phyloP scores from a whole-genome alignment of 2,797 vertebrate genomes.

The Sciaenops ocellatus region DNA sequence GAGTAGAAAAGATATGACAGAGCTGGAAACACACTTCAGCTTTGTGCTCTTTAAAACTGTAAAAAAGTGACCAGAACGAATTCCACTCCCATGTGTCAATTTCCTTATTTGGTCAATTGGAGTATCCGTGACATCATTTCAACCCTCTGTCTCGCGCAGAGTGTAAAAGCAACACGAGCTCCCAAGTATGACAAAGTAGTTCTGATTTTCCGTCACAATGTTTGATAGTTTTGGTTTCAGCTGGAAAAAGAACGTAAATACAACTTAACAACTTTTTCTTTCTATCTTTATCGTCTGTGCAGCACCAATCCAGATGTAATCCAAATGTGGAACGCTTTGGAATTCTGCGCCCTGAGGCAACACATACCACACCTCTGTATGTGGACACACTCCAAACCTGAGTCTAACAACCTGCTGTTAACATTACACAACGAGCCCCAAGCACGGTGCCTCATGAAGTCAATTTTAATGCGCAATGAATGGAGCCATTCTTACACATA shows the following conservation, averaged over 20 bases:
- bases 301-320: background rate
- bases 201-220: background rate
- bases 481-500: background rate
- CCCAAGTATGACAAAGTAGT: background rate
- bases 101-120: slow-evolving; percentile 76
- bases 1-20: background rate
- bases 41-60: background rate
- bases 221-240: no score
- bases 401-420: background rate
- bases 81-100: slow-evolving; percentile 31
- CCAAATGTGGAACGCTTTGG: background rate
- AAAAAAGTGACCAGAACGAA: background rate
- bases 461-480: background rate
- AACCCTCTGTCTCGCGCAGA: background rate
- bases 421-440: background rate
- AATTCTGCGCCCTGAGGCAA: background rate
- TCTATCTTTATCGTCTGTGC: background rate
- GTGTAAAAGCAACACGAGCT: slow-evolving; percentile 6
- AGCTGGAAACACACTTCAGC: background rate
- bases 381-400: background rate
- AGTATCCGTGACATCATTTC: slow-evolving; percentile 49
- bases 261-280: background rate
- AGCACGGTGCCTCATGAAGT: background rate
- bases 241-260: background rate
- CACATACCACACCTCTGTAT: background rate